phyloP scores from a whole-genome alignment of 2,113 vertebrate genomes.

The Zootoca vivipara region DNA sequence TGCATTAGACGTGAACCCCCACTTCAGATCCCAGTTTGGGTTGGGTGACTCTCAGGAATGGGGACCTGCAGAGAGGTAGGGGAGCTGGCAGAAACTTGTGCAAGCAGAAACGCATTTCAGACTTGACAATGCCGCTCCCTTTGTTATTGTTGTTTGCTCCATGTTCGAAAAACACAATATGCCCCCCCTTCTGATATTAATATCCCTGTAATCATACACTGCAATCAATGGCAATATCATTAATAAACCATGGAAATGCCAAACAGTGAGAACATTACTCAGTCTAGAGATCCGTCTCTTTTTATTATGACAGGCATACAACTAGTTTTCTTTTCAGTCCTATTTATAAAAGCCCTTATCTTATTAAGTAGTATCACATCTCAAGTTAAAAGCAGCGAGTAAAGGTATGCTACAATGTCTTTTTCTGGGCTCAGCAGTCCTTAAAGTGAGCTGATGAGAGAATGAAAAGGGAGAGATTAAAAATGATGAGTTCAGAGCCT shows the following conservation, averaged over 20 bases:
- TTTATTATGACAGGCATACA: slow-evolving; percentile 10
- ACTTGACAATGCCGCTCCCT: not conserved
- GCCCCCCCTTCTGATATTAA: not conserved
- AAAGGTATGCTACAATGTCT: not conserved
- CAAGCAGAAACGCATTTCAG: not conserved
- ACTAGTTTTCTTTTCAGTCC: not conserved
- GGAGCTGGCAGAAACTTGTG: not conserved
- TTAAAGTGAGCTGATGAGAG: slow-evolving; percentile 4
- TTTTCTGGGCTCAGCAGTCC: not conserved
- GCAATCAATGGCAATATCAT: slow-evolving; percentile 46
- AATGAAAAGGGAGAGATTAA: slow-evolving; percentile 3
- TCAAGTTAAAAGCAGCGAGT: not conserved
- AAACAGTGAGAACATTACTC: slow-evolving; percentile 10
- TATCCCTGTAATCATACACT: slow-evolving; percentile 39
- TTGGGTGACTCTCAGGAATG: not conserved
- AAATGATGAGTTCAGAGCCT: not conserved
- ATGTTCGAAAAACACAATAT: slow-evolving; percentile 37
- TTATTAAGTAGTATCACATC: slow-evolving; percentile 17
- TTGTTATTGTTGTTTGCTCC: not conserved
- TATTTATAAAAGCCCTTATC: slow-evolving; percentile 17
- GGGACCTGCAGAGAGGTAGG: no score
- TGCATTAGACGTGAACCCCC: no score
- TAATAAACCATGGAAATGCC: slow-evolving; percentile 35
- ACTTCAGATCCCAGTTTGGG: not conserved
- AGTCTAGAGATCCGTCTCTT: not conserved